phyloP scores from a whole-genome alignment of 2,797 vertebrate genomes.

The Telmatherina bonti region DNA sequence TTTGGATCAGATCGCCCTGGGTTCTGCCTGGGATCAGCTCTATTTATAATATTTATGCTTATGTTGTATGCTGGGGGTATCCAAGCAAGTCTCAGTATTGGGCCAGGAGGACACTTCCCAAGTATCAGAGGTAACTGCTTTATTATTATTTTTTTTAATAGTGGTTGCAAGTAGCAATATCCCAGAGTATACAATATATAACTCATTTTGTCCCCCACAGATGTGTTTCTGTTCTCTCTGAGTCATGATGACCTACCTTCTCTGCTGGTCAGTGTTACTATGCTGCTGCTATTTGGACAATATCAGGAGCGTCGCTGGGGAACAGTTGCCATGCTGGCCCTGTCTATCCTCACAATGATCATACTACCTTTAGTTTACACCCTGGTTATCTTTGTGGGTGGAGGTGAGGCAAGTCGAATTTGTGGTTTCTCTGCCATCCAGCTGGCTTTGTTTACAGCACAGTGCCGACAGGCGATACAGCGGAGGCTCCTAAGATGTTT shows the following conservation, averaged over 20 bases:
- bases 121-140: conserved; percentile 75
- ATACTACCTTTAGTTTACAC: conserved; percentile 83
- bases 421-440: conserved; percentile 86
- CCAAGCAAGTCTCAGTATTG: conserved; percentile 78
- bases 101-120: conserved; percentile 82
- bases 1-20: conserved; percentile 76
- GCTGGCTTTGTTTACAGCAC: conserved; percentile 86
- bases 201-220: conserved; percentile 59
- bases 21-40: conserved; percentile 76
- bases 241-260: conserved; percentile 83
- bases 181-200: neutral
- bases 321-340: conserved; percentile 82
- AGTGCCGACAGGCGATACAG: conserved; percentile 75
- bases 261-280: conserved; percentile 82
- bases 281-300: conserved; percentile 83
- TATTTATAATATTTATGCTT: conserved; percentile 58
- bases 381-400: conserved; percentile 81
- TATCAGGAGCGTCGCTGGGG: conserved; percentile 87
- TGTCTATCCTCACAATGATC: conserved; percentile 79
- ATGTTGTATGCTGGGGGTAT: conserved; percentile 72
- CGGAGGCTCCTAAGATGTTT: conserved; percentile 75
- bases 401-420: conserved; percentile 77
- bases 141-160: neutral
- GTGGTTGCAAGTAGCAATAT: neutral
- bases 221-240: conserved; percentile 85